Evolutionary conservation across 2,888 invertebrate species (phyloP).

Genomic region (Drosophila fulvimacula): DNA sequence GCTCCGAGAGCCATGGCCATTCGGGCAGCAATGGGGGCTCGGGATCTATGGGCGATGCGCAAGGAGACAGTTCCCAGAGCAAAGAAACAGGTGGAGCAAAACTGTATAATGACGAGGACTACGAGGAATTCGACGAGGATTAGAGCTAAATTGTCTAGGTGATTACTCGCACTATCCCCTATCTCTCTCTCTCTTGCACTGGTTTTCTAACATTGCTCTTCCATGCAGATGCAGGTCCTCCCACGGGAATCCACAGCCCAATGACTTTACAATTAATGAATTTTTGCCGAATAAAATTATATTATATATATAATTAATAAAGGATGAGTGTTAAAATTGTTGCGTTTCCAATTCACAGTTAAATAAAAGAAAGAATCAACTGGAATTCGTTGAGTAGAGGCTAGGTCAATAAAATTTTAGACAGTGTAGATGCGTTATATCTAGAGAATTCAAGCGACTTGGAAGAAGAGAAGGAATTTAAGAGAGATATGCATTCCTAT

Average conservation of each 20-base stretch:
- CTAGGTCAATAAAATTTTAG: neutral
- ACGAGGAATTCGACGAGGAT: slow-evolving; percentile 50
- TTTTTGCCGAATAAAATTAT: slow-evolving; percentile 20
- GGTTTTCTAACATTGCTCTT: neutral
- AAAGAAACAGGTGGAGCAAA: fast-evolving
- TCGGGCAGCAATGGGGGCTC: slow-evolving; percentile 45
- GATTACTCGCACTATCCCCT: neutral
- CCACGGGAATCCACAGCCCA: neutral
- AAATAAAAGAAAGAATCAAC: neutral
- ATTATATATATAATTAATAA: slow-evolving; percentile 23
- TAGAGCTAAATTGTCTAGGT: slow-evolving; percentile 11
- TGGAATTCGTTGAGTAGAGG: neutral
- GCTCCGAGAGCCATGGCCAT: slow-evolving; percentile 66
- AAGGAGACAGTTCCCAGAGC: neutral
- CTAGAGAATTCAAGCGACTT: too few relatives aligned
- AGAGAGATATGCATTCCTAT: too few relatives aligned
- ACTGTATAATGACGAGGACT: slow-evolving; percentile 35
- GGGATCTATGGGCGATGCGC: slow-evolving; percentile 8
- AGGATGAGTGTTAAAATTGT: slow-evolving; percentile 5
- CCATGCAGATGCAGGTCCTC: slow-evolving; percentile 5
- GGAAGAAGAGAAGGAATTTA: too few relatives aligned
- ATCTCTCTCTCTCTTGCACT: neutral
- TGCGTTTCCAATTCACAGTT: neutral
- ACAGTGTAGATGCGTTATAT: neutral
- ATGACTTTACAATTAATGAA: slow-evolving; percentile 12